Conservation (phyloP, 1,140 invertebrate species). For the Panagrolaimus sp. region DNA sequence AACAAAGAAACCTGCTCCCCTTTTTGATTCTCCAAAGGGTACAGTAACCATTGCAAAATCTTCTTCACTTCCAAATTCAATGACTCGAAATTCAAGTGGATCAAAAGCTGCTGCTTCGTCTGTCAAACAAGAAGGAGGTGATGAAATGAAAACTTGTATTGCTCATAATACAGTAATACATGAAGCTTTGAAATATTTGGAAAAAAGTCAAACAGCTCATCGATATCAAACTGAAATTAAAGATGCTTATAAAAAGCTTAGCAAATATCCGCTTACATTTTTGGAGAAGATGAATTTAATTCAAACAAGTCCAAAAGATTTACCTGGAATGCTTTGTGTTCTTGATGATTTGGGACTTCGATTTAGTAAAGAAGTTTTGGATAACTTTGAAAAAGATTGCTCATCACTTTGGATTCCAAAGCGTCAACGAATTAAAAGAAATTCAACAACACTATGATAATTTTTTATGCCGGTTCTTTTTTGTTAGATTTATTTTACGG, state of each 20-base stretch:
- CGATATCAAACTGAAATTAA: background rate
- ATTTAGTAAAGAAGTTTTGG: conserved; percentile 1
- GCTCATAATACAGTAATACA: conserved; percentile 4
- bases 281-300: background rate
- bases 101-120: no score
- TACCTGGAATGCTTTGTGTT: background rate
- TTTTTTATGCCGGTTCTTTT: no score
- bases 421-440: no score
- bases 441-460: no score
- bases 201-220: conserved; percentile 8
- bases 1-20: background rate
- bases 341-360: conserved; percentile 5
- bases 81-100: background rate
- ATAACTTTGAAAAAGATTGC: conserved; percentile 6
- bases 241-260: conserved; percentile 1
- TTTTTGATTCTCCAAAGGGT: background rate
- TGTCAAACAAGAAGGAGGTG: background rate
- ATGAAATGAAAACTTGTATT: no score
- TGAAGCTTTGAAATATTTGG: background rate
- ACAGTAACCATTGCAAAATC: background rate
- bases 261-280: background rate
- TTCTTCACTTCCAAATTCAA: background rate
- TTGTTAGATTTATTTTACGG: no score
- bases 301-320: background rate
- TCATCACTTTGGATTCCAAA: no score